phyloP scores from a whole-genome alignment of 2,113 vertebrate genomes.

The Pica pica region DNA sequence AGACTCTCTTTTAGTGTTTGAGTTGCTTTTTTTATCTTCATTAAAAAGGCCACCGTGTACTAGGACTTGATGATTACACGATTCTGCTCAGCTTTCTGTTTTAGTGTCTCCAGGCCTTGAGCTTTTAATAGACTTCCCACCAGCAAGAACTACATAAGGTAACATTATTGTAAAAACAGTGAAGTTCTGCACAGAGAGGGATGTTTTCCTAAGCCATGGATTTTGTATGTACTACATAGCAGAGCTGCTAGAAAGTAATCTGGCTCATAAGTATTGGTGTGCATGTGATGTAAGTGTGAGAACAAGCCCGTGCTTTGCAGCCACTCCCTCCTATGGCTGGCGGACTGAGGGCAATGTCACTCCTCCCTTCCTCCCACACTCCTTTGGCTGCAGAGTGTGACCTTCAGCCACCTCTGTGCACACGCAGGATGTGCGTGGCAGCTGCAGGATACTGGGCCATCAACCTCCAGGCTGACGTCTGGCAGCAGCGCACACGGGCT shows the following conservation, averaged over 20 bases:
- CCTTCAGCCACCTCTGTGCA: neutral
- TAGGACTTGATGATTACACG: neutral
- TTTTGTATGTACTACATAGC: neutral
- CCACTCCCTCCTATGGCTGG: neutral
- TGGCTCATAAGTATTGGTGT: neutral
- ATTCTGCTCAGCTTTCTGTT: neutral
- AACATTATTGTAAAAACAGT: neutral
- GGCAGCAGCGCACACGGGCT: neutral
- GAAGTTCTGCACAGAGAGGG: neutral
- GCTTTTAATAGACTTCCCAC: neutral
- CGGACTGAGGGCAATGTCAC: neutral
- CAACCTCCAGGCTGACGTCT: neutral
- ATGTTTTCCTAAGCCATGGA: neutral
- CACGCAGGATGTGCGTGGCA: neutral
- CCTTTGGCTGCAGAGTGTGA: neutral
- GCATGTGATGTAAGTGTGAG: neutral
- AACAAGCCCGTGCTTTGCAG: neutral
- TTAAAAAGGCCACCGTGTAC: neutral
- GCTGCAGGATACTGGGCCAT: neutral
- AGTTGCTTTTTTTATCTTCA: neutral
- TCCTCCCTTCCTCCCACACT: neutral
- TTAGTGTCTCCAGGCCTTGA: neutral
- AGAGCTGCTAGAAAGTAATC: neutral
- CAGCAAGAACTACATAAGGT: neutral
- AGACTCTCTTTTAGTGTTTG: neutral